phyloP scores from a whole-genome alignment of 2,888 invertebrate species.

The Diabrotica balteata region DNA sequence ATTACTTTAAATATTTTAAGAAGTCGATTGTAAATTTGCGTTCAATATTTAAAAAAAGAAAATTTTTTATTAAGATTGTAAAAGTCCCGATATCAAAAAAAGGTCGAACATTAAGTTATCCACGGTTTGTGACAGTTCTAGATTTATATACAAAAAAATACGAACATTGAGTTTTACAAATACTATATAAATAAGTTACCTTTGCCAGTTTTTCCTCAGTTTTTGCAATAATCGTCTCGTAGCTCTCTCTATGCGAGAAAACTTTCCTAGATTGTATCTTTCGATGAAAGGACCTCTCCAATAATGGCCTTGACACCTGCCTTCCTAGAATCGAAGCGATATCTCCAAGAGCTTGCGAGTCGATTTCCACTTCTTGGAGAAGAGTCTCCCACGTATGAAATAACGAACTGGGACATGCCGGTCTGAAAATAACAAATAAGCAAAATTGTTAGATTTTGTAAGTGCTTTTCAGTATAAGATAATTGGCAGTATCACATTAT shows the following conservation, averaged over 20 bases:
- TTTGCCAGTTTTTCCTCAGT: constrained; percentile 80
- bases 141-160: too few species aligned
- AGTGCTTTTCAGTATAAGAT: not conserved
- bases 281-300: constrained; percentile 87
- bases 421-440: constrained; percentile 62
- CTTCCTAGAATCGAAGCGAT: constrained; percentile 81
- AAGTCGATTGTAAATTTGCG: too few species aligned
- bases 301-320: constrained; percentile 80
- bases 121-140: too few species aligned
- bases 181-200: constrained; percentile 58
- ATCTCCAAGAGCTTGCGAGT: constrained; percentile 85
- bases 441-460: not conserved
- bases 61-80: too few species aligned
- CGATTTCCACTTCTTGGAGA: constrained; percentile 89
- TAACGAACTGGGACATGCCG: constrained; percentile 79
- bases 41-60: too few species aligned
- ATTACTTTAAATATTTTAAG: too few species aligned
- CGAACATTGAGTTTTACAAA: too few species aligned
- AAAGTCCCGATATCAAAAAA: too few species aligned
- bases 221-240: constrained; percentile 86
- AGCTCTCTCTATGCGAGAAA: constrained; percentile 88
- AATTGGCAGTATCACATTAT: too few species aligned
- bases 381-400: constrained; percentile 92
- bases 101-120: too few species aligned
- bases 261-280: constrained; percentile 92